phyloP scores from a whole-genome alignment of 2,797 vertebrate species.

The Pangasius krempfi region DNA sequence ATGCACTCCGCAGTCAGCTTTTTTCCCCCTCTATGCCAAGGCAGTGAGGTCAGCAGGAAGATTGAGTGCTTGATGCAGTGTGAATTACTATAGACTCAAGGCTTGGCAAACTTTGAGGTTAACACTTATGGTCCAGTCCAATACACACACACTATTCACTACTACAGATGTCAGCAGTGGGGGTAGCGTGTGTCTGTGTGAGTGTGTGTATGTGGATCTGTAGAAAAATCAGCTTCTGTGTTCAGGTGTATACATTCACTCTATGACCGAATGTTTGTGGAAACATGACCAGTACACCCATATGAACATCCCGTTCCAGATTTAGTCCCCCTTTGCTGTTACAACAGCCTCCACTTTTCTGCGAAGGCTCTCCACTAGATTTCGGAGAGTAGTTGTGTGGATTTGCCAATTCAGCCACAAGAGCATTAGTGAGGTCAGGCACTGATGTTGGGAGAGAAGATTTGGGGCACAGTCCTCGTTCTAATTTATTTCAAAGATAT shows the following conservation, averaged over 20 bases:
- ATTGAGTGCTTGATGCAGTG: slow-evolving; percentile 18
- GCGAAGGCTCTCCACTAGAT: neutral
- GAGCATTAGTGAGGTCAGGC: neutral
- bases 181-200: neutral
- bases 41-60: slow-evolving; percentile 5
- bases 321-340: neutral
- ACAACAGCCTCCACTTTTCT: neutral
- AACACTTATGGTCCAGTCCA: slow-evolving; percentile 9
- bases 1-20: neutral
- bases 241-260: neutral
- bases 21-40: neutral
- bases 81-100: slow-evolving; percentile 1
- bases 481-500: neutral
- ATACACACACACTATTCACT: slow-evolving; percentile 21
- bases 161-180: neutral
- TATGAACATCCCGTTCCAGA: neutral
- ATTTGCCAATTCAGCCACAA: neutral
- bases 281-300: neutral
- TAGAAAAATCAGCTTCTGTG: neutral
- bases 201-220: neutral
- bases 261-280: neutral
- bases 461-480: neutral
- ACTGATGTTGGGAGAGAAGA: neutral
- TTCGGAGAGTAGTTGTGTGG: neutral
- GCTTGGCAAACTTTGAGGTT: slow-evolving; percentile 25